These are phyloP conservation scores for Mya arenaria DNA, from an alignment of 1,140 invertebrate species.

Conservation along the genomic window DNA sequence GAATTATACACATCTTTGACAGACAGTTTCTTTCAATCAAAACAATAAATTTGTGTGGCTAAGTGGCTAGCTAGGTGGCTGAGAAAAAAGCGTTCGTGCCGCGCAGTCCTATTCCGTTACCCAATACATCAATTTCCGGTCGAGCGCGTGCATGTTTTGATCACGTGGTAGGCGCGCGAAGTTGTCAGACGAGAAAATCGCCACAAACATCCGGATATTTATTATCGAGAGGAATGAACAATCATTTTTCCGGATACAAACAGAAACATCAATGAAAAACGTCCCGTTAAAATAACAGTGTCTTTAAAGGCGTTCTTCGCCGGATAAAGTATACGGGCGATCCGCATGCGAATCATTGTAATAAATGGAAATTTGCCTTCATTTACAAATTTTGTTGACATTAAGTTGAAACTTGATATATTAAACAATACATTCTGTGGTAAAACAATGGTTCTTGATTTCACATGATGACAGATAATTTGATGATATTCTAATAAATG, in stretches of 20 bases:
- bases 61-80: too few species aligned
- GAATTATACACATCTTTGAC: too few species aligned
- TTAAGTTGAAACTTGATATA: too few species aligned
- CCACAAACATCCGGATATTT: constrained; percentile 55
- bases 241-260: constrained; percentile 43
- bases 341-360: too few species aligned
- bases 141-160: constrained; percentile 34
- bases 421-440: too few species aligned
- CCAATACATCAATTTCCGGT: constrained; percentile 54
- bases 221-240: constrained; percentile 43
- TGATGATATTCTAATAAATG: too few species aligned
- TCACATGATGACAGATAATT: too few species aligned
- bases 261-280: constrained; percentile 31
- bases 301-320: not conserved
- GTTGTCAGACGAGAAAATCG: constrained; percentile 53
- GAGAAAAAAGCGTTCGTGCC: not conserved
- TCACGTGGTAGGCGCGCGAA: constrained; percentile 39
- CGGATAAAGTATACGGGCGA: not conserved
- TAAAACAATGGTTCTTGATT: too few species aligned
- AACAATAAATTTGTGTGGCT: too few species aligned
- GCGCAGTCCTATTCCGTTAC: not conserved
- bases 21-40: too few species aligned
- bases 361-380: too few species aligned
- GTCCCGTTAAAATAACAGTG: not conserved
- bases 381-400: too few species aligned